Conservation (phyloP, 2,888 invertebrate species). For the Orchestes rusci region DNA sequence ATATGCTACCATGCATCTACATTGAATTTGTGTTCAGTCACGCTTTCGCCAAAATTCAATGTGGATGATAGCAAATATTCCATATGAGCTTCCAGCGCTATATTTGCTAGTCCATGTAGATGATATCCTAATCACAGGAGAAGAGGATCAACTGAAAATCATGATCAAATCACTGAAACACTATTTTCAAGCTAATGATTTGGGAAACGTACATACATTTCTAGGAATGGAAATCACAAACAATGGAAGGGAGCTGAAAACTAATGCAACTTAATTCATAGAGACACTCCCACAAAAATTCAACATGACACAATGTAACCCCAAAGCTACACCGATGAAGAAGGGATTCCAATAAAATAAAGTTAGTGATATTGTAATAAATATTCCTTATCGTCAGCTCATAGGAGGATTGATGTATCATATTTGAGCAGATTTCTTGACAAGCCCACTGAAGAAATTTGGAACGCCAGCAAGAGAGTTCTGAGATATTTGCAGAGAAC, state of each 20-base stretch:
- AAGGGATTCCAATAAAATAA: no score
- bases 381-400: slow-evolving; percentile 22
- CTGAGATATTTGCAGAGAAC: slow-evolving; percentile 20
- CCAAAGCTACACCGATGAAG: no score
- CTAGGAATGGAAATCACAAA: no score
- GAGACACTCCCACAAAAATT: slow-evolving; percentile 16
- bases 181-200: no score
- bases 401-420: slow-evolving; percentile 16
- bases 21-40: no score
- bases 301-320: slow-evolving; percentile 10
- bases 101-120: slow-evolving; percentile 21
- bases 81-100: no score
- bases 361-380: no score
- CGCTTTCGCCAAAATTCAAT: no score
- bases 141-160: slow-evolving; percentile 17
- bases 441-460: slow-evolving; percentile 18
- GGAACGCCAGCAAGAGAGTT: slow-evolving; percentile 24
- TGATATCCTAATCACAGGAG: no score
- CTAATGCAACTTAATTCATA: slow-evolving; percentile 17
- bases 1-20: no score
- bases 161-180: slow-evolving; percentile 19
- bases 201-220: not conserved
- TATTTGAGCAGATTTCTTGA: slow-evolving; percentile 21
- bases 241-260: not conserved
- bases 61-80: no score